phyloP scores from a whole-genome alignment of 1,140 invertebrate genomes.

The Eueides isabella region DNA sequence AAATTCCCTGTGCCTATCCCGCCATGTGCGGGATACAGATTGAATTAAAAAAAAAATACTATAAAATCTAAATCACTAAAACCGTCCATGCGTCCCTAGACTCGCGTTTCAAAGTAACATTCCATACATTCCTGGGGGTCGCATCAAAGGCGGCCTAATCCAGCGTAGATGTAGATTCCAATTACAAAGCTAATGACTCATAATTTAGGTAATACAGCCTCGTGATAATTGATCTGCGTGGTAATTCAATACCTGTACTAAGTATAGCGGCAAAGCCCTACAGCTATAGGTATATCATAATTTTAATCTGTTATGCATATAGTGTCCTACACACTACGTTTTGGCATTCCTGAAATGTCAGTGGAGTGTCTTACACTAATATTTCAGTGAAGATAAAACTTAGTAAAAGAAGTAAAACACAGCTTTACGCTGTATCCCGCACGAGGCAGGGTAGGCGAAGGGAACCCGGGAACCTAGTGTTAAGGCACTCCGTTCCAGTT shows the following conservation, averaged over 20 bases:
- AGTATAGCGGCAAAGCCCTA: too few relatives aligned
- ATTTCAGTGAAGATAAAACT: too few relatives aligned
- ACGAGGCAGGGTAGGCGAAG: too few relatives aligned
- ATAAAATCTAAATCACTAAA: not conserved
- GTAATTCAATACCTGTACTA: not conserved
- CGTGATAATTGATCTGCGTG: not conserved
- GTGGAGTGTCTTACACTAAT: too few relatives aligned
- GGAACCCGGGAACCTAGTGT: too few relatives aligned
- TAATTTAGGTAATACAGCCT: not conserved
- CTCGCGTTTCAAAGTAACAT: conserved; percentile 4
- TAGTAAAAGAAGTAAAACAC: too few relatives aligned
- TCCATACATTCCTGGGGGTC: not conserved
- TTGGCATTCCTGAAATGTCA: too few relatives aligned
- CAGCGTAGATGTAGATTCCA: conserved; percentile 8
- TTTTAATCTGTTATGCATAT: not conserved
- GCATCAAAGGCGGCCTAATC: not conserved
- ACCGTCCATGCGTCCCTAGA: not conserved
- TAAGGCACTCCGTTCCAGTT: too few relatives aligned
- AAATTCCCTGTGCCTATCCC: not conserved
- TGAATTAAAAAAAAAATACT: not conserved
- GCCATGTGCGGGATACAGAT: not conserved
- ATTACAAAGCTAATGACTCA: conserved; percentile 8
- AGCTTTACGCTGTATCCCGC: too few relatives aligned
- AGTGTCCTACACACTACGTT: too few relatives aligned
- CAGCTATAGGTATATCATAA: not conserved